Evolutionary conservation across 37 sponge, comb jelly and placozoan species (phyloP).

Genomic region (Ianthella basta): DNA sequence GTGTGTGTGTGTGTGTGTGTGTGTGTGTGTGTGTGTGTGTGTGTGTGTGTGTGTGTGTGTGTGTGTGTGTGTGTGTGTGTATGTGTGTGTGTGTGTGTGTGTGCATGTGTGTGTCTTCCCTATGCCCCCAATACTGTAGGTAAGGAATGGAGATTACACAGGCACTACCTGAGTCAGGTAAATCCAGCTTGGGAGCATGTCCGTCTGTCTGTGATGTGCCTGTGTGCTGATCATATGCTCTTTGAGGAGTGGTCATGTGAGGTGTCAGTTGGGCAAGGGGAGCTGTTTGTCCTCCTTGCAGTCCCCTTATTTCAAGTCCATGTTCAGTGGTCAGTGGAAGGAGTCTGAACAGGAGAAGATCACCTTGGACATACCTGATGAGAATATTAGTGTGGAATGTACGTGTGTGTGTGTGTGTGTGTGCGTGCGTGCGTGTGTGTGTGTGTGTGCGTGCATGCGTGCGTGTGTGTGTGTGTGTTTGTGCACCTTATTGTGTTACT

Average conservation of each 20-base stretch:
- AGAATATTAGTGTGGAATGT: conserved; percentile 71
- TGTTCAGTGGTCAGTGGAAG: conserved; percentile 87
- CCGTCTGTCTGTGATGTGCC: not conserved
- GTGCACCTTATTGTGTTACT: not conserved
- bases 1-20: conserved; percentile 28
- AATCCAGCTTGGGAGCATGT: not conserved
- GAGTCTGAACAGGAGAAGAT: conserved; percentile 50
- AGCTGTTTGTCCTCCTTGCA: conserved; percentile 23
- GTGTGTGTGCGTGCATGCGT: conserved; percentile 26
- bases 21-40: conserved; percentile 33
- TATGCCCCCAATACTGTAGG: conserved; percentile 28
- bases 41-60: too few species aligned
- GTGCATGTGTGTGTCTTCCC: not conserved
- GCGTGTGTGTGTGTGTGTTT: not conserved
- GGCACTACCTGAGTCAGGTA: conserved; percentile 75
- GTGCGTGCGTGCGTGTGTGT: conserved; percentile 33
- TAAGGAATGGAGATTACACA: conserved; percentile 79
- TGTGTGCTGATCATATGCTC: too few species aligned
- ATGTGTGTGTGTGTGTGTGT: not conserved
- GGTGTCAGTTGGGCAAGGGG: too few species aligned
- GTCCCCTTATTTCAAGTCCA: conserved; percentile 73
- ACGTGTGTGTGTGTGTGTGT: conserved; percentile 18
- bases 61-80: too few species aligned
- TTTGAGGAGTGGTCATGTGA: too few species aligned
- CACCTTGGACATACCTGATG: conserved; percentile 65